Conservation (phyloP, 2,113 vertebrate species). For the Megaptera novaeangliae region DNA sequence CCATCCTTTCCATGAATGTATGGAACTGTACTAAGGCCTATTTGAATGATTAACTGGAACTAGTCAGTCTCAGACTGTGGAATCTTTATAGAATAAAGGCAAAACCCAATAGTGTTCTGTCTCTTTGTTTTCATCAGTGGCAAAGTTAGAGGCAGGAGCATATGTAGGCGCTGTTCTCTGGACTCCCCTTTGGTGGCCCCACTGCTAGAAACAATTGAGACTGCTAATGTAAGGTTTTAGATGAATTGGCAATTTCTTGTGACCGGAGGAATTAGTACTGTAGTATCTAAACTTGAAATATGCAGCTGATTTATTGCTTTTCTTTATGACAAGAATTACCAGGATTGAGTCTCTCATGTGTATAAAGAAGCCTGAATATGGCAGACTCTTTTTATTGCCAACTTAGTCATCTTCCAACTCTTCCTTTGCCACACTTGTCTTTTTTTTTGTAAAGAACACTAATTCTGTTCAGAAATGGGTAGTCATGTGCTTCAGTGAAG, state of each 20-base stretch:
- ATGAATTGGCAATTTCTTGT: not conserved
- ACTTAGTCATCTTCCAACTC: not conserved
- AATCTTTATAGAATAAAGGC: not conserved
- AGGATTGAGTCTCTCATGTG: not conserved
- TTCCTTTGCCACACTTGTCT: not conserved
- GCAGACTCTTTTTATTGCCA: not conserved
- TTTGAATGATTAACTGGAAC: not conserved
- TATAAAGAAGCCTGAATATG: not conserved
- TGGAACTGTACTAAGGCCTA: not conserved
- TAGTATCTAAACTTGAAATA: not conserved
- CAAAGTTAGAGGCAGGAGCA: not conserved
- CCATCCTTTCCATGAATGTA: not conserved
- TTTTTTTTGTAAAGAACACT: not conserved
- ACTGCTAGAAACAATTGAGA: not conserved
- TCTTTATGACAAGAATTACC: not conserved
- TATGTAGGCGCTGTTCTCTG: not conserved
- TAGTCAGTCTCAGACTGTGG: not conserved
- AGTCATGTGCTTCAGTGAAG: not conserved
- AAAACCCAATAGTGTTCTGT: not conserved
- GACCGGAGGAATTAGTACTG: not conserved
- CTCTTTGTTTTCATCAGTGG: not conserved
- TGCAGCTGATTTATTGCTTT: not conserved
- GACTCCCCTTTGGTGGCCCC: not conserved
- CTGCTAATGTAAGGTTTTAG: not conserved
- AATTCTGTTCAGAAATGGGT: not conserved